Base-by-base conservation (phyloP, 1,140 invertebrate genomes). In the Lepidurus arcticus region DNA sequence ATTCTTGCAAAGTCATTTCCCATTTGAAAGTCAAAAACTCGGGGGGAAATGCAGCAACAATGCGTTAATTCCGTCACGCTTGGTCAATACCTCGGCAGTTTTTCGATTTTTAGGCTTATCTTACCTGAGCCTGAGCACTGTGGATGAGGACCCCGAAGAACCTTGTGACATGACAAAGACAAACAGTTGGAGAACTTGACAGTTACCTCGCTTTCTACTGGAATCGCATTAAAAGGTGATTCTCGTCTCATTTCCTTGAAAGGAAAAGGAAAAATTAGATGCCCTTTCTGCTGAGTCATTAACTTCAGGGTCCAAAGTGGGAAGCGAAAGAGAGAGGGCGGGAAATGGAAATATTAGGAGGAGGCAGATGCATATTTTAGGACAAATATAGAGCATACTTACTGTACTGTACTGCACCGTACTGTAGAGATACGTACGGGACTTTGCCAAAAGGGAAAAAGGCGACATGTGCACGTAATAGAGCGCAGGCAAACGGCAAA, bases 241-340 rank as follows among this genome's bases (percentile, higher is more conserved):
- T 65, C 53, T 8, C 53, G 53, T 65, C 53, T 65, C 53, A 65
- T 65, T 65, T 65, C 53, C 53, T 65, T 65, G 16, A 65, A 65
- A 65, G 53, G 53, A 65, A 65, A 65, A n/a, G 53, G 53, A 65
- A 65, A 65, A 65, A 65, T 65, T 65, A 65, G n/a, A 65, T 65
- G 53, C n/a, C 53, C 16, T 65, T 65, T 13, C 53, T 65, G 53
- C 53, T 65, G 53, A 65, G 53, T 65, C 53, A 65, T 65, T 65
- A 65, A 65, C 4, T 65, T 65, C 53, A 65, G 53, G 45, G 45
- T 21, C 21, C 53, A 65, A 21, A 16, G 45, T 10, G 45, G 45
- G 16, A 1, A 16, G 16, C 53, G 16, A 7, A 11, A 16, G 6
- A 65, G 53, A 21, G 53, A 65, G 53, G 53, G n/a, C 6, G 53